Percentiles rank a stretch among this genome's conserved stretches.
Conservation (phyloP, 23 tunicate genomes). For the Aplidium turbinatum region DNA sequence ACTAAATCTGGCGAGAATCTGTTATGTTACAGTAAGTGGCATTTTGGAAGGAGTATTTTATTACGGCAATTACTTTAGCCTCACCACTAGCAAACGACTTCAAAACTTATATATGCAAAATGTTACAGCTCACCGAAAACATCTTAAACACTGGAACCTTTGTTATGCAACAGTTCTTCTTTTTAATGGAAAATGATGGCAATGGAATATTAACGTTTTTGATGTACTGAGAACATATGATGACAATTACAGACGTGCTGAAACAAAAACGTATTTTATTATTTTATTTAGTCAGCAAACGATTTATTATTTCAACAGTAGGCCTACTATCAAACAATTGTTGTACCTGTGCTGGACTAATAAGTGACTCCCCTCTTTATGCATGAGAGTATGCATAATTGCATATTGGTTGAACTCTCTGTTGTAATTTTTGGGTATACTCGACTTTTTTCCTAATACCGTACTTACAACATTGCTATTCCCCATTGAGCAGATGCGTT, state of each 20-base stretch:
- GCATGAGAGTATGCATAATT: too few species aligned
- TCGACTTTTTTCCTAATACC: neutral
- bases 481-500: constrained; percentile 59
- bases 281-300: neutral
- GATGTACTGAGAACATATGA: constrained; percentile 66
- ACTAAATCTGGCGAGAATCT: too few species aligned
- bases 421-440: neutral
- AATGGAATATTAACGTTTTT: constrained; percentile 46
- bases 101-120: neutral
- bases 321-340: neutral
- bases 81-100: too few species aligned
- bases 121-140: constrained; percentile 51
- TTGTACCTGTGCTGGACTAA: neutral
- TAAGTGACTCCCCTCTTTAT: neutral
- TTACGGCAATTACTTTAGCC: too few species aligned
- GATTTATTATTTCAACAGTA: neutral
- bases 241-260: constrained; percentile 49
- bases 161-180: constrained; percentile 33
- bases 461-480: constrained; percentile 27
- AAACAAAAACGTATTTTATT: neutral
- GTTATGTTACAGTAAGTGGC: too few species aligned
- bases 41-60: too few species aligned
- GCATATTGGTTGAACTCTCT: too few species aligned
- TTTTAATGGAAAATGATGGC: constrained; percentile 42
- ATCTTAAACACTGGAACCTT: constrained; percentile 40